Base-by-base conservation (phyloP, 2,797 vertebrate genomes). In the Sebastolobus alascanus region DNA sequence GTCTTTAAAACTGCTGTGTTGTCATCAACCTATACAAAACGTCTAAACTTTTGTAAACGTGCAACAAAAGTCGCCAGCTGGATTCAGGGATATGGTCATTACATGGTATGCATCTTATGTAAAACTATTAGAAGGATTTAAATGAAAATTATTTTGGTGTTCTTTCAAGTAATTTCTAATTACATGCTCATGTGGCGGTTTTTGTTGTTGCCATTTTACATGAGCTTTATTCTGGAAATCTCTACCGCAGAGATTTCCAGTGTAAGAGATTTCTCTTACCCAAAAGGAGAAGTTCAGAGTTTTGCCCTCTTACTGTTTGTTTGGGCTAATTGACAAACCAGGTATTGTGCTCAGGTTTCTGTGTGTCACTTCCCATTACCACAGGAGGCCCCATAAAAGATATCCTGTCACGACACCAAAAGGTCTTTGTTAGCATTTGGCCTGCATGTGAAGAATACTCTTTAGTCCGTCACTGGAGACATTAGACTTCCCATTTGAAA, bases 401-500 rank as follows among this genome's bases (percentile, higher is more conserved):
- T 87, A 84, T 92, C 89, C 90, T 92, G 90, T 86, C 87, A 85
- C 76, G 56, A 89, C 86, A 87, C 89, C 94, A 92, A 94, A 94
- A 93, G 90, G 92, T 77, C 73, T 89, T 94, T 92, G 92, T 93
- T 91, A 86, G 87, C 78, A 20, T 89, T 90, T 89, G 87, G 87
- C 89, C 81, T 64, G 64, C 71, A 79, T 76, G 78, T 76, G 80
- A 85, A 70, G 79, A 87, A 75, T 43, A 82, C 83, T 86, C 73
- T 83, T 84, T 43, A 82, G 69, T 72, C 71, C 22, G 79, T 73
- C 69, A 84, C 77, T 35, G 75, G 79, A 84, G 65, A 90, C 75
- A 43, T 75, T 18, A 33, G 14, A 68, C 82, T 75, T 82, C 70
- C 77, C 76, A 80, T 77, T 71, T 85, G 77, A 89, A 91, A 90